These are phyloP conservation scores for Taeniopygia guttata DNA, from an alignment of 2,797 vertebrate species.

Conservation along the genomic window DNA sequence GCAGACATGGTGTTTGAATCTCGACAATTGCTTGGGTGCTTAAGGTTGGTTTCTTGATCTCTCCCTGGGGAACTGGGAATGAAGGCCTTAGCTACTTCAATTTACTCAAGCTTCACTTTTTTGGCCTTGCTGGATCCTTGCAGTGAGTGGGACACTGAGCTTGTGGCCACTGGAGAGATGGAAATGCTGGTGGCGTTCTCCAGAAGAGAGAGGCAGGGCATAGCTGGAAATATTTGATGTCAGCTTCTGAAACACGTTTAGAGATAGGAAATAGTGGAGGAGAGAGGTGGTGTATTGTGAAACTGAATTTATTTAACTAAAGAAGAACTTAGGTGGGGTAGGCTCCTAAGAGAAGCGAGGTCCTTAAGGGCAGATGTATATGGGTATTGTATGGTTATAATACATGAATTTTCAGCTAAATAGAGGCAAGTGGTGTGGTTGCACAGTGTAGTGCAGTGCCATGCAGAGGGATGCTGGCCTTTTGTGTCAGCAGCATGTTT, in stretches of 20 bases:
- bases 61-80: not conserved
- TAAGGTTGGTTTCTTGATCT: not conserved
- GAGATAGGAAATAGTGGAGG: not conserved
- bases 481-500: not conserved
- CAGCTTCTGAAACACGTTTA: not conserved
- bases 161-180: not conserved
- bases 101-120: not conserved
- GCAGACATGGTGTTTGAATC: not conserved
- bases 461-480: not conserved
- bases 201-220: accelerated
- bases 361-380: not conserved
- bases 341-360: not conserved
- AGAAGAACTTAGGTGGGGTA: not conserved
- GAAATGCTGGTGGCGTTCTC: not conserved
- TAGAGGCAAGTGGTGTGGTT: not conserved
- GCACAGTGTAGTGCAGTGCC: accelerated
- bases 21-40: not conserved
- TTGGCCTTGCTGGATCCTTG: not conserved
- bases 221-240: not conserved
- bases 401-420: not conserved
- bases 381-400: not conserved
- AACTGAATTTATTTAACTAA: not conserved
- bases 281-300: not conserved
- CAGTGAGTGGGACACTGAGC: not conserved
- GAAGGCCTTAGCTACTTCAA: not conserved